Base-by-base conservation (phyloP, 1,140 invertebrate species). In the Drosophila bocki region DNA sequence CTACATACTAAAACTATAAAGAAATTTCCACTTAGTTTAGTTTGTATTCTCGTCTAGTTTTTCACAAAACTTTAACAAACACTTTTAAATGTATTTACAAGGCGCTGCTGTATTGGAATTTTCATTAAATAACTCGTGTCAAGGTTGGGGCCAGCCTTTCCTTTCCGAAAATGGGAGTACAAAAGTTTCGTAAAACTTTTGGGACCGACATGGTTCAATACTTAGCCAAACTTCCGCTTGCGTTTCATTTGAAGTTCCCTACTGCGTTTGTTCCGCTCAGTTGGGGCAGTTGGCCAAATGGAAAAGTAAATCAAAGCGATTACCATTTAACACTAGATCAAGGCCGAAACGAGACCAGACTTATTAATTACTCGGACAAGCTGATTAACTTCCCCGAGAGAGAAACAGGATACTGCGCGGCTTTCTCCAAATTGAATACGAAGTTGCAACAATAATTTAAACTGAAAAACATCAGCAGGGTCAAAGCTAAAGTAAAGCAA, bases 291-390 rank as follows among this genome's bases (percentile, higher is more conserved):
- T 47, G 58, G 42, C 64, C 65, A 72, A 76, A 82, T 80, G 63
- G 63, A 82, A 82, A 70, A 82, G 77, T 68, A 82, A 82, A 77
- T 83, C 75, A 83, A 77, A 77, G 44, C 44, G 76, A 65, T 80
- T 76, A 68, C 59, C 50, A 78, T 78, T 75, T 63, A 59, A 63
- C 58, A 60, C 61, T 65, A 76, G 54, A 51, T 50, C 61, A 50
- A 56, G 41, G 39, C 56, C 39, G 45, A 56, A 37, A 37, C 13
- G 45, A 50, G 44, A 37, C 42, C 33, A 50, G 64, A 54, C 53
- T 71, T 71, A 83, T 87, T 83, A 87, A 88, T 88, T 88, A 70
- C 76, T 67, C 45, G 41, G 60, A 54, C 50, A 77, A 63, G 67
- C 64, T 80, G 64, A 78, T 83, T 69, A 80, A 80, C 60, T 45